Conservation (phyloP, 2,113 vertebrate genomes). For the Benitochromis conjunctus region DNA sequence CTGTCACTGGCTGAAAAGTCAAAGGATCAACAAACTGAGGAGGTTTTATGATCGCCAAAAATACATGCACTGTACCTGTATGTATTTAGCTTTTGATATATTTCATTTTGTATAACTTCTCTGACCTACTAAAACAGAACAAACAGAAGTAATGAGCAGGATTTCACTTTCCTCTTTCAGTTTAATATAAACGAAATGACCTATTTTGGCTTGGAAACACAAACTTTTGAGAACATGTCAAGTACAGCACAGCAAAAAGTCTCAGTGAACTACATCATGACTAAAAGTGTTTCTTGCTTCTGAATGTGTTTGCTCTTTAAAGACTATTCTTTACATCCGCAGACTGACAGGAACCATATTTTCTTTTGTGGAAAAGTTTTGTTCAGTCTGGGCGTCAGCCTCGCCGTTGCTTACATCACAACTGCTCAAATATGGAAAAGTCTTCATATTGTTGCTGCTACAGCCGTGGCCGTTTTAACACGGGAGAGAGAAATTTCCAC, state of each 20-base stretch:
- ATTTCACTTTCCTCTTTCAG: background rate
- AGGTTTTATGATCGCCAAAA: background rate
- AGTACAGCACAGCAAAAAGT: background rate
- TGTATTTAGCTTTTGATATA: background rate
- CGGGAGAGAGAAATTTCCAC: conserved; percentile 69
- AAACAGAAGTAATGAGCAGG: background rate
- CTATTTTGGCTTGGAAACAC: background rate
- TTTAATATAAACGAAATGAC: background rate
- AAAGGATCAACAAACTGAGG: background rate
- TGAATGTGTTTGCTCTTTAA: background rate
- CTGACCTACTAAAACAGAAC: background rate
- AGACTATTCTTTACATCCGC: background rate
- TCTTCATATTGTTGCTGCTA: conserved; percentile 59
- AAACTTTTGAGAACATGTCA: background rate
- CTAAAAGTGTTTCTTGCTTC: background rate
- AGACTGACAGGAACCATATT: background rate
- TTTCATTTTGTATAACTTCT: background rate
- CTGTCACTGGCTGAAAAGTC: background rate
- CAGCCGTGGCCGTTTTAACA: conserved; percentile 59
- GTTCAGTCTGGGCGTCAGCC: background rate
- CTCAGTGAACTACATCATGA: background rate
- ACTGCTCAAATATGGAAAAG: conserved; percentile 58
- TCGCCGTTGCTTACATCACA: conserved; percentile 10
- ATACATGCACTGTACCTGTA: background rate
- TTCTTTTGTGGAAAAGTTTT: background rate